These are phyloP conservation scores for Marcusenius ussheri DNA, from an alignment of 2,113 vertebrate genomes.

Conservation along the genomic window DNA sequence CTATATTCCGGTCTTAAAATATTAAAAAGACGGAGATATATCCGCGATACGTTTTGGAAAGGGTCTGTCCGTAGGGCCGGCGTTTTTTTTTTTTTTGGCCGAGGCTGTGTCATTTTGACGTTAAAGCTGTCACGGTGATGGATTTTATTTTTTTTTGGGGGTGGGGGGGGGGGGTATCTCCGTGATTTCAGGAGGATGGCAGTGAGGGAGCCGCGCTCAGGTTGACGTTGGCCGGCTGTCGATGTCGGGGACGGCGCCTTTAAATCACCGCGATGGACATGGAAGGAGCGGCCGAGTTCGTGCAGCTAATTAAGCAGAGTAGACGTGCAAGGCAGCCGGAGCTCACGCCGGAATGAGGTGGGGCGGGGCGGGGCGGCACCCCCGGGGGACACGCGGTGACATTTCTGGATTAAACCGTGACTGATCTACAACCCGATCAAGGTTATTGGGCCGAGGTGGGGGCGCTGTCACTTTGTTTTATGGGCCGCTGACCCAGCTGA, in stretches of 20 bases:
- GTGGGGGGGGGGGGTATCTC: neutral
- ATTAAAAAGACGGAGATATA: neutral
- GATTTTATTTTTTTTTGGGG: neutral
- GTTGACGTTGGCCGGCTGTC: neutral
- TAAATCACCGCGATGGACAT: neutral
- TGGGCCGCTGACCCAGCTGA: constrained; percentile 33
- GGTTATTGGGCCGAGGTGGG: constrained; percentile 57
- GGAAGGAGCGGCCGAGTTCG: constrained; percentile 29
- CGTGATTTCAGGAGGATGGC: neutral
- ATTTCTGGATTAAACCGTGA: constrained; percentile 55
- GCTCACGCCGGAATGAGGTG: neutral
- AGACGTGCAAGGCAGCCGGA: constrained; percentile 29
- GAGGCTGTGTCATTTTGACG: neutral
- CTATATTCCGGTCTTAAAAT: neutral
- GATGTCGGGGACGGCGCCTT: neutral
- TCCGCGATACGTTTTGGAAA: neutral
- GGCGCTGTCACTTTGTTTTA: constrained; percentile 51
- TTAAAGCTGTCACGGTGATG: neutral
- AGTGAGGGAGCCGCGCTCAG: no score
- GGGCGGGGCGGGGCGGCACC: neutral
- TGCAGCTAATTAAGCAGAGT: constrained; percentile 59
- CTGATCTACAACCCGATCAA: constrained; percentile 56
- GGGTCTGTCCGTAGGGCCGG: neutral
- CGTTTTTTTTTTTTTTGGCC: neutral
- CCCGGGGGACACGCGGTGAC: constrained; percentile 33